These are phyloP conservation scores for Hemichromis elongatus DNA, from an alignment of 2,113 vertebrate species.

Conservation along the genomic window DNA sequence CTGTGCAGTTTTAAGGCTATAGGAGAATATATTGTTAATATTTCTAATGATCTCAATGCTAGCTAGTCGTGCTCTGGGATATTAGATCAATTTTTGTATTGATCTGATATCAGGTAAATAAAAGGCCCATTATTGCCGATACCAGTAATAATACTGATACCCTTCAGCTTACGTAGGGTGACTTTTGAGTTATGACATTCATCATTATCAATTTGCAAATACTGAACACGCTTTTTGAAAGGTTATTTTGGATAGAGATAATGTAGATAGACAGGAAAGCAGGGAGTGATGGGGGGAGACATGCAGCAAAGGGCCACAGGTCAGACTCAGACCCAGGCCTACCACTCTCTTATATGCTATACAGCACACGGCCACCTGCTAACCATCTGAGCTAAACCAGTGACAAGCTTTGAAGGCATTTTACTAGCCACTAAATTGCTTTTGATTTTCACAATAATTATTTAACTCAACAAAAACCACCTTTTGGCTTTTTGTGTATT, in stretches of 20 bases:
- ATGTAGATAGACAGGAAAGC: not conserved
- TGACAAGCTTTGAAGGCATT: not conserved
- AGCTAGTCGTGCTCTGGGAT: not conserved
- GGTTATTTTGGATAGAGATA: not conserved
- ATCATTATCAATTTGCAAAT: not conserved
- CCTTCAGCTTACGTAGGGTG: not conserved
- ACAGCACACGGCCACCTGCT: rapidly evolving
- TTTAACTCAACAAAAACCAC: not conserved
- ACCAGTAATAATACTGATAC: no score
- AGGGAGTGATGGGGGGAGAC: not conserved
- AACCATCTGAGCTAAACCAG: not conserved
- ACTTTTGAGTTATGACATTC: not conserved
- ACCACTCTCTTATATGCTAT: not conserved
- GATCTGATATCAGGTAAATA: not conserved
- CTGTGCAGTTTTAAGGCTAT: not conserved
- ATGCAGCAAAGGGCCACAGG: not conserved
- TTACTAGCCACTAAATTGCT: not conserved
- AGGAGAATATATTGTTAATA: not conserved
- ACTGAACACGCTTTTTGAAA: not conserved
- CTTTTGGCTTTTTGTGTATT: rapidly evolving
- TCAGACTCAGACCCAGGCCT: not conserved
- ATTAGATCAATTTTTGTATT: not conserved
- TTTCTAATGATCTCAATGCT: not conserved
- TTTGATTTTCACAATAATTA: not conserved
- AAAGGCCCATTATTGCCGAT: not conserved